phyloP scores from a whole-genome alignment of 1,140 invertebrate species.

The Drosophila lowei region DNA sequence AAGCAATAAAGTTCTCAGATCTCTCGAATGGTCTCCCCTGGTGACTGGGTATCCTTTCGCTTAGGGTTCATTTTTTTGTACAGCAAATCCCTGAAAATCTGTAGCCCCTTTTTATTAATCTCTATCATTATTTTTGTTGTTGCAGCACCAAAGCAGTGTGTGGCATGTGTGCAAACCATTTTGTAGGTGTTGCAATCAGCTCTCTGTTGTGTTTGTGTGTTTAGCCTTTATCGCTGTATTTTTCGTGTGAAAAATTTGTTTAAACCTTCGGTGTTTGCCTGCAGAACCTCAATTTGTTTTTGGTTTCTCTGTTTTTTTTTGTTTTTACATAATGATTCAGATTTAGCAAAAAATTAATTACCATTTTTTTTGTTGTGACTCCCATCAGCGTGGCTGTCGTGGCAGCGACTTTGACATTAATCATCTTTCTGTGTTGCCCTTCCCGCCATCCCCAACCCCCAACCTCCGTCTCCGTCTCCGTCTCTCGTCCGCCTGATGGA shows the following conservation, averaged over 20 bases:
- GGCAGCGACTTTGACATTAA: slow-evolving; percentile 42
- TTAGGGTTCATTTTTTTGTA: too few relatives aligned
- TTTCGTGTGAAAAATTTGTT: slow-evolving; percentile 61
- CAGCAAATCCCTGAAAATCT: too few relatives aligned
- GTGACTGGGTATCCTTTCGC: too few relatives aligned
- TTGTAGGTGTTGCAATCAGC: slow-evolving; percentile 27
- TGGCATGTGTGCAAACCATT: slow-evolving; percentile 43
- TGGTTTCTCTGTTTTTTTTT: slow-evolving; percentile 5
- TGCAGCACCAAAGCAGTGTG: slow-evolving; percentile 8
- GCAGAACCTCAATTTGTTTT: slow-evolving; percentile 29
- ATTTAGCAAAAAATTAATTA: slow-evolving; percentile 49
- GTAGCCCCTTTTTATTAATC: too few relatives aligned
- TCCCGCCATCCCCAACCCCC: too few relatives aligned
- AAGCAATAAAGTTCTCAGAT: too few relatives aligned
- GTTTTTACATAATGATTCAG: slow-evolving; percentile 44
- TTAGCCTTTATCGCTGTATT: slow-evolving; percentile 28
- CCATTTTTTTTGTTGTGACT: slow-evolving; percentile 11
- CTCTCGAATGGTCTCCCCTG: too few relatives aligned
- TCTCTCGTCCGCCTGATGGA: slow-evolving; percentile 23
- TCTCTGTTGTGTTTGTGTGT: slow-evolving; percentile 21
- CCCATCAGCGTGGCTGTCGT: not conserved
- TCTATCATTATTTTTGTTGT: not conserved
- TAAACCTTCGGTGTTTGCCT: slow-evolving; percentile 28
- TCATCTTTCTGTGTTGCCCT: slow-evolving; percentile 9
- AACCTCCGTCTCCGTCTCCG: not conserved